Evolutionary conservation across 2,797 vertebrate genomes (phyloP).

Genomic region (Sternotherus odoratus): DNA sequence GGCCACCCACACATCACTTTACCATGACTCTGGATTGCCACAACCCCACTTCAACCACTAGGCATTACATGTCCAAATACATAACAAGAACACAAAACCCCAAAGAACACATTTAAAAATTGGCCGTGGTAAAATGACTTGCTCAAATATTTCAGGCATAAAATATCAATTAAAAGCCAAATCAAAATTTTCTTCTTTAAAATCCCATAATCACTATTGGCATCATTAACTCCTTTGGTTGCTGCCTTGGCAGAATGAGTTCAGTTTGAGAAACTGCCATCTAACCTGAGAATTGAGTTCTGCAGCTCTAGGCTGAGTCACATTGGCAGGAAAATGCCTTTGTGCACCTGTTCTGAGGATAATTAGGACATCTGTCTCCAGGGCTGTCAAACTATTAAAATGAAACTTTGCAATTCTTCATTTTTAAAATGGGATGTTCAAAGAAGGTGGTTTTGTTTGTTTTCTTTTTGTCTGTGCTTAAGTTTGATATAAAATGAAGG

Average conservation of each 20-base stretch:
- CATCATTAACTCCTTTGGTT: background rate
- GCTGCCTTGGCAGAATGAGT: background rate
- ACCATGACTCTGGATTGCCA: background rate
- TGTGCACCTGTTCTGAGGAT: background rate
- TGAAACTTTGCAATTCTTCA: background rate
- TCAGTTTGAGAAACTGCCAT: background rate
- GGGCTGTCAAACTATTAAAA: background rate
- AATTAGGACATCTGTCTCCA: background rate
- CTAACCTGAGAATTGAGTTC: background rate
- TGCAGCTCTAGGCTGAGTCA: background rate
- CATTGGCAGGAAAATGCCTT: background rate
- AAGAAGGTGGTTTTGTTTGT: background rate
- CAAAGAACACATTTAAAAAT: background rate
- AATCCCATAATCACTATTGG: background rate
- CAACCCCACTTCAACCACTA: background rate
- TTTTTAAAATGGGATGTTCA: background rate
- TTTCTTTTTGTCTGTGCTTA: background rate
- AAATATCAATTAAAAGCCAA: background rate
- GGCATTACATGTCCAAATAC: background rate
- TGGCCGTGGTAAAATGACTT: background rate
- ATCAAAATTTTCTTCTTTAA: background rate
- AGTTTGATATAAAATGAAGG: background rate
- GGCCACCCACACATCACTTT: background rate
- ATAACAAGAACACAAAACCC: background rate
- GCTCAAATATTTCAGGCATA: background rate